These are phyloP conservation scores for Leucoma salicis DNA, from an alignment of 2,888 invertebrate genomes.

Conservation along the genomic window DNA sequence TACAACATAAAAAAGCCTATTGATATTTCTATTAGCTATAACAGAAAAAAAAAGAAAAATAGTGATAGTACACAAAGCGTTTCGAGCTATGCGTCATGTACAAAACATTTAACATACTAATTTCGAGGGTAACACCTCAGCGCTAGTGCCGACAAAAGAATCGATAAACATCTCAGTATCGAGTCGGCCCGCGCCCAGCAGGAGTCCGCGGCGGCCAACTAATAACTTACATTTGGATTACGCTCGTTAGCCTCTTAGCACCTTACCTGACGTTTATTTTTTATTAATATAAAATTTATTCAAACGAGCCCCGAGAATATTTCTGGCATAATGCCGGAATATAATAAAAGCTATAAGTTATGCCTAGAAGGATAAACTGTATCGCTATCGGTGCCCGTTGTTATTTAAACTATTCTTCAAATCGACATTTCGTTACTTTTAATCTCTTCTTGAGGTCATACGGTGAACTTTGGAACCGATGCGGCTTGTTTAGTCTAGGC, in stretches of 20 bases:
- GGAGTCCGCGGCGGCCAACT: constrained; percentile 62
- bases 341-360: constrained; percentile 73
- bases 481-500: constrained; percentile 31
- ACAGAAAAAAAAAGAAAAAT: constrained; percentile 22
- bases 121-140: constrained; percentile 78
- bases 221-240: constrained; percentile 80
- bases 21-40: constrained; percentile 69
- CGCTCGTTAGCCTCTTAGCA: constrained; percentile 80
- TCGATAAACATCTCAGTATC: constrained; percentile 72
- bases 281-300: constrained; percentile 78
- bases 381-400: constrained; percentile 42
- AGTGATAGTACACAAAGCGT: constrained; percentile 51
- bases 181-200: constrained; percentile 63
- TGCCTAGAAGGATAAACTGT: constrained; percentile 62
- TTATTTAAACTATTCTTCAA: constrained; percentile 59
- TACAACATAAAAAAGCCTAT: constrained; percentile 56
- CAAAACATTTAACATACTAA: constrained; percentile 78
- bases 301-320: constrained; percentile 64
- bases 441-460: constrained; percentile 38
- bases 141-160: constrained; percentile 75
- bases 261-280: constrained; percentile 74
- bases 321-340: constrained; percentile 71
- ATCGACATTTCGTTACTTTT: constrained; percentile 41
- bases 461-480: constrained; percentile 19
- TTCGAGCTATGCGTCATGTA: constrained; percentile 71